phyloP scores from a whole-genome alignment of 1,140 invertebrate species.

The Druon quercuslanigerum region DNA sequence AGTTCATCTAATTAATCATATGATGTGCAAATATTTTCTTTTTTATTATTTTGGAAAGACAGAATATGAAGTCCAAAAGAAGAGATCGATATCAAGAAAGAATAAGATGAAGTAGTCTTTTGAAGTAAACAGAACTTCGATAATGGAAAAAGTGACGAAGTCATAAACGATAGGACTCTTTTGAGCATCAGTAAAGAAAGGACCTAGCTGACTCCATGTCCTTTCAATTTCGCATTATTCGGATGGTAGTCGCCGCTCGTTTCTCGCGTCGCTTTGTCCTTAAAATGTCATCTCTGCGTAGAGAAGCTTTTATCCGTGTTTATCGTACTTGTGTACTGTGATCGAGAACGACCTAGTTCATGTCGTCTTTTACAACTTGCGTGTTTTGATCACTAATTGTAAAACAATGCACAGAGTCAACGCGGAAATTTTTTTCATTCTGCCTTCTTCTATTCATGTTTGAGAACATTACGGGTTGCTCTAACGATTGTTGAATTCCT shows the following conservation, averaged over 20 bases:
- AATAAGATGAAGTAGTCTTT: neutral
- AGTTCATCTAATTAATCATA: too few species aligned
- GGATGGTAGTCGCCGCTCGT: constrained; percentile 44
- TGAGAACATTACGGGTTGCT: neutral
- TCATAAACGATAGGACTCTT: constrained; percentile 9
- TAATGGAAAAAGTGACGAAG: constrained; percentile 42
- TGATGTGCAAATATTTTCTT: too few species aligned
- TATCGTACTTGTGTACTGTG: constrained; percentile 25
- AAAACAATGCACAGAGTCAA: neutral
- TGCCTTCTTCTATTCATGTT: neutral
- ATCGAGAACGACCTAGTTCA: constrained; percentile 43
- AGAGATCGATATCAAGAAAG: too few species aligned
- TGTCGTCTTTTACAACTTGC: constrained; percentile 2
- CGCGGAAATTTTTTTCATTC: neutral
- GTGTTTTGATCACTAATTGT: constrained; percentile 14
- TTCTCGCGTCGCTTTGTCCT: constrained; percentile 46
- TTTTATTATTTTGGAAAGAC: too few species aligned
- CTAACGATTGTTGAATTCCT: neutral
- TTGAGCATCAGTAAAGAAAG: constrained; percentile 46
- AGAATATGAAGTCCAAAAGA: too few species aligned
- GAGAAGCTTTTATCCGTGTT: constrained; percentile 37
- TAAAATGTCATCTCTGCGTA: constrained; percentile 45
- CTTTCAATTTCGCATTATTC: constrained; percentile 54
- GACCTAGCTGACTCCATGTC: constrained; percentile 50
- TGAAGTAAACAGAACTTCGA: constrained; percentile 47